Evolutionary conservation across 2,113 vertebrate genomes (phyloP).

Genomic region (Mormoops blainvillei): DNA sequence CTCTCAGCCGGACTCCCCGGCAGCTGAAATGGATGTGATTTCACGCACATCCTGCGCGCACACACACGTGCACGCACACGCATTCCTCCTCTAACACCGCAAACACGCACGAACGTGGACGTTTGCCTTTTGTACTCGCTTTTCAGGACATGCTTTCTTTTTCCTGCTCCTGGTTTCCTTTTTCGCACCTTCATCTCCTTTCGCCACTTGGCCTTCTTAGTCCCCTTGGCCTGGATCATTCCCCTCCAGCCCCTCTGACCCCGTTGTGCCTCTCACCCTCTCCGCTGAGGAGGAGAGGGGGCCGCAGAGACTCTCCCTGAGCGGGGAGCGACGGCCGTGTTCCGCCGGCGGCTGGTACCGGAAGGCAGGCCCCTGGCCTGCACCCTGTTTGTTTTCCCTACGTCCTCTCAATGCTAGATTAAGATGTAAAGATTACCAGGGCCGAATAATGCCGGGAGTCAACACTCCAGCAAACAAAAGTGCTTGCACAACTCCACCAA

Average conservation of each 20-base stretch:
- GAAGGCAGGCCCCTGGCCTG: constrained; percentile 58
- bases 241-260: not conserved
- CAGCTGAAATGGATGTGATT: not conserved
- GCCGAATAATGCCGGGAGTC: constrained; percentile 81
- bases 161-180: not conserved
- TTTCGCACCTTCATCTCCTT: not conserved
- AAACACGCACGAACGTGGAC: constrained; percentile 20
- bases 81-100: not conserved
- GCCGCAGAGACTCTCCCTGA: not conserved
- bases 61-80: not conserved
- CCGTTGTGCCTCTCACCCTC: not conserved
- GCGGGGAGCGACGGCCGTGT: not conserved
- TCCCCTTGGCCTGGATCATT: not conserved
- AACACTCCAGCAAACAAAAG: constrained; percentile 80
- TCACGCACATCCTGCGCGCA: not conserved
- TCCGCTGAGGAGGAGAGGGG: not conserved
- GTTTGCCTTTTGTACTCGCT: constrained; percentile 52
- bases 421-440: constrained; percentile 81
- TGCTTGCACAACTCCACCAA: constrained; percentile 77
- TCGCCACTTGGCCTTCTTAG: not conserved
- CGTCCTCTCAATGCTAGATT: constrained; percentile 77
- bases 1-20: not conserved
- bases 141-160: constrained; percentile 49
- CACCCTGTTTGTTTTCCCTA: constrained; percentile 77
- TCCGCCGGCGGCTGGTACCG: not conserved